These are phyloP conservation scores for Sinonovacula constricta DNA, from an alignment of 1,140 invertebrate species.

Conservation along the genomic window DNA sequence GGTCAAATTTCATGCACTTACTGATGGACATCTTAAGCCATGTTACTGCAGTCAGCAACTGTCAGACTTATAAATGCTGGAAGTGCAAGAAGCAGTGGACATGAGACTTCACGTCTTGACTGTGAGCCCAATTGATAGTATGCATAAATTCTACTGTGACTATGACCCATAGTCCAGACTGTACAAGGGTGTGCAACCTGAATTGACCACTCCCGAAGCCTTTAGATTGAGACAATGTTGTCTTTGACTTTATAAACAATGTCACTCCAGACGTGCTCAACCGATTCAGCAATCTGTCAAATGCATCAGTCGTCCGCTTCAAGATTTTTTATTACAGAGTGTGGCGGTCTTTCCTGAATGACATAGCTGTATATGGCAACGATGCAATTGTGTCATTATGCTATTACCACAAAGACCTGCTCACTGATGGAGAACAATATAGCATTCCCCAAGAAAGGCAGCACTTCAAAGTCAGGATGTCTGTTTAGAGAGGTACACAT, in stretches of 20 bases:
- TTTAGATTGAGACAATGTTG: not conserved
- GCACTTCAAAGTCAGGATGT: slow-evolving; percentile 13
- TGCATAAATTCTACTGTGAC: slow-evolving; percentile 5
- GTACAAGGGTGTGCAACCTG: slow-evolving; percentile 9
- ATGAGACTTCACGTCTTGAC: slow-evolving; percentile 23
- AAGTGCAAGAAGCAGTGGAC: slow-evolving; percentile 32
- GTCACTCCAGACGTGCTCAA: slow-evolving; percentile 5
- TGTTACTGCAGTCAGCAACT: slow-evolving; percentile 18
- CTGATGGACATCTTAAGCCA: slow-evolving; percentile 23
- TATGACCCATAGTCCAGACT: slow-evolving; percentile 1
- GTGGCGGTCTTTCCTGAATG: not conserved
- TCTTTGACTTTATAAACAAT: not conserved
- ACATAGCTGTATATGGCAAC: not conserved
- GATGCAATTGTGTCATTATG: not conserved
- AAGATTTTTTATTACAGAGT: slow-evolving; percentile 13
- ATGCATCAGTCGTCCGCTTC: not conserved
- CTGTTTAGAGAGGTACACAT: not conserved
- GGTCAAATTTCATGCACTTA: slow-evolving; percentile 43
- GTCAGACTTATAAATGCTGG: slow-evolving; percentile 38
- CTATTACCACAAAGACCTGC: not conserved
- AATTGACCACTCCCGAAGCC: slow-evolving; percentile 11
- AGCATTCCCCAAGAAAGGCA: slow-evolving; percentile 17
- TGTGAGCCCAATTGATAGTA: slow-evolving; percentile 1
- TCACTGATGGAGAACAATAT: not conserved
- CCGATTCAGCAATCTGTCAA: not conserved